phyloP scores from a whole-genome alignment of 2,113 vertebrate species.

The Cygnus buccinator region DNA sequence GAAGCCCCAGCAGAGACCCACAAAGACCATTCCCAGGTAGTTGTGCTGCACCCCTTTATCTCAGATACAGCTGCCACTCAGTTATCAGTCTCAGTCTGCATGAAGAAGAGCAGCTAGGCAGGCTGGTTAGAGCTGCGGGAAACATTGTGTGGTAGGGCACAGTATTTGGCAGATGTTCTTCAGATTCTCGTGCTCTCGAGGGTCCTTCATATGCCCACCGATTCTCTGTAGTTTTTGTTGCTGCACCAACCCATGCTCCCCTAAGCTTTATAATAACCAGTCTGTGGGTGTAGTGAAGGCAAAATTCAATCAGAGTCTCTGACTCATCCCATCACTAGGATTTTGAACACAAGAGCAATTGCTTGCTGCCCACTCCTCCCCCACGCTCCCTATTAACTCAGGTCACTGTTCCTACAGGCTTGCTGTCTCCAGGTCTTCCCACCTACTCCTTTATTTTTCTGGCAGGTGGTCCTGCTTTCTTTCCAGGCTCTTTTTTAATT shows the following conservation, averaged over 20 bases:
- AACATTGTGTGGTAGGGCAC: not conserved
- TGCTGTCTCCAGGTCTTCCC: slow-evolving; percentile 57
- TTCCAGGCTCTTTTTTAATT: not conserved
- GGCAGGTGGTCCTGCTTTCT: slow-evolving; percentile 47
- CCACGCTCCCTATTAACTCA: slow-evolving; percentile 29
- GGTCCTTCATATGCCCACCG: not conserved
- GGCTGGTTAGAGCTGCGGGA: not conserved
- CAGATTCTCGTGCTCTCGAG: not conserved
- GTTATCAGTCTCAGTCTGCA: not conserved
- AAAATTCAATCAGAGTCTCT: slow-evolving; percentile 68
- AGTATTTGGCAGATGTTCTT: not conserved
- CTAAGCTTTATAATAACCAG: slow-evolving; percentile 60
- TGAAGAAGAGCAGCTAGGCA: not conserved
- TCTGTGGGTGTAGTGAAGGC: slow-evolving; percentile 62
- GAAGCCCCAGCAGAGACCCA: not conserved
- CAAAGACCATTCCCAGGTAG: not conserved
- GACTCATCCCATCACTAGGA: slow-evolving; percentile 63
- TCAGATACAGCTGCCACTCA: not conserved
- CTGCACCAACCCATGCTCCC: not conserved
- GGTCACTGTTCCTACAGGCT: slow-evolving; percentile 63
- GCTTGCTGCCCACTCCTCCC: slow-evolving; percentile 62
- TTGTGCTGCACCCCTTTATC: not conserved
- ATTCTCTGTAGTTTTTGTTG: slow-evolving; percentile 10
- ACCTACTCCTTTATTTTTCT: slow-evolving; percentile 65
- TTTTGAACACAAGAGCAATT: slow-evolving; percentile 68